These are phyloP conservation scores for Cheilosia urbana DNA, from an alignment of 2,888 invertebrate species.

Conservation along the genomic window DNA sequence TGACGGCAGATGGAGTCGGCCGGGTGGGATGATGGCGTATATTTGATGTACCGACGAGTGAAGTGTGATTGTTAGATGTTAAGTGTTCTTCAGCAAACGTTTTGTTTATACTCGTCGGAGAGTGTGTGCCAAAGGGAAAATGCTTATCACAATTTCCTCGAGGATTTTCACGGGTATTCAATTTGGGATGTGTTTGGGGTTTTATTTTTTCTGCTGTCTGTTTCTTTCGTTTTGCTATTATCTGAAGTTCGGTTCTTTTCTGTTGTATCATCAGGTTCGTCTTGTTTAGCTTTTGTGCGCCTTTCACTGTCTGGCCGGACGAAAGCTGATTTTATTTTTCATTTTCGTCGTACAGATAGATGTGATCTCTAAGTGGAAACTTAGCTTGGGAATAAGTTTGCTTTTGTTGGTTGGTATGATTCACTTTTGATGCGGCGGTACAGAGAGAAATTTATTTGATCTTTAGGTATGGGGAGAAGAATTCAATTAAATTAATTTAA, in stretches of 20 bases:
- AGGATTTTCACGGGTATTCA: slow-evolving; percentile 72
- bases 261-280: slow-evolving; percentile 8
- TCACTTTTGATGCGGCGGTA: slow-evolving; percentile 39
- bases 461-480: slow-evolving; percentile 46
- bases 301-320: slow-evolving; percentile 34
- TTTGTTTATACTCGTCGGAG: slow-evolving; percentile 61
- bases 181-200: slow-evolving; percentile 42
- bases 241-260: slow-evolving; percentile 14
- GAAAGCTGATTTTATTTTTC: slow-evolving; percentile 62
- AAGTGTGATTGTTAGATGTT: slow-evolving; percentile 74
- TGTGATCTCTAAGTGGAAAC: slow-evolving; percentile 64
- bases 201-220: slow-evolving; percentile 8
- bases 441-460: slow-evolving; percentile 45
- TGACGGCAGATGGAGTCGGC: background rate
- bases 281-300: slow-evolving; percentile 29
- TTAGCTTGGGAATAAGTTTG: slow-evolving; percentile 48
- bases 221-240: slow-evolving; percentile 20
- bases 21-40: slow-evolving; percentile 29
- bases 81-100: slow-evolving; percentile 61
- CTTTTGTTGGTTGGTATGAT: slow-evolving; percentile 32
- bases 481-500: slow-evolving; percentile 73
- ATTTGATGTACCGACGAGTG: slow-evolving; percentile 67
- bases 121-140: slow-evolving; percentile 56
- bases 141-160: slow-evolving; percentile 73
- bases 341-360: slow-evolving; percentile 45